A percentile compares a stretch with the other conserved stretches of the same genome.
phyloP scores from a whole-genome alignment of 2,113 vertebrate species.

The Notechis scutatus region DNA sequence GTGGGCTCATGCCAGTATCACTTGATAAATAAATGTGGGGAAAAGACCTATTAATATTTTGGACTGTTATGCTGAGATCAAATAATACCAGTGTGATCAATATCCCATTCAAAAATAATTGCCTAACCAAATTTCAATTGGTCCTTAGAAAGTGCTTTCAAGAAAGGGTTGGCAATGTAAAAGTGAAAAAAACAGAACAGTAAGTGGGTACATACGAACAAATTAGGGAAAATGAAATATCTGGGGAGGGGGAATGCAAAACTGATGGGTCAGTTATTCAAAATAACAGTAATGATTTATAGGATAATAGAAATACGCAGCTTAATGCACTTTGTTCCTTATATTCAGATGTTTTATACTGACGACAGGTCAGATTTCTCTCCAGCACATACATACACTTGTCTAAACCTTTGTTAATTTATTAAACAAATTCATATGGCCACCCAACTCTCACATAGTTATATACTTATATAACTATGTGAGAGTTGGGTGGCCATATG shows the following conservation, averaged over 20 bases:
- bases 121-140: neutral
- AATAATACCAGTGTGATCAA: neutral
- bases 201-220: neutral
- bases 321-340: neutral
- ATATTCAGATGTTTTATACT: neutral
- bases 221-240: neutral
- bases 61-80: neutral
- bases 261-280: neutral
- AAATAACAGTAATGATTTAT: neutral
- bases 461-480: too few relatives aligned
- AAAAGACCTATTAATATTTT: neutral
- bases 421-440: too few relatives aligned
- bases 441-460: too few relatives aligned
- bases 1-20: neutral
- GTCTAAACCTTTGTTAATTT: neutral
- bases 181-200: neutral
- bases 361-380: neutral
- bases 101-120: neutral
- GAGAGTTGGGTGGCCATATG: too few relatives aligned
- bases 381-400: neutral
- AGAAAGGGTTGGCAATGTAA: neutral
- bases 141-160: neutral
- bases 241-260: neutral
- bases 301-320: neutral
- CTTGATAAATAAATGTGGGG: neutral